These are phyloP conservation scores for Numida meleagris DNA, from an alignment of 2,113 vertebrate species.

Conservation along the genomic window DNA sequence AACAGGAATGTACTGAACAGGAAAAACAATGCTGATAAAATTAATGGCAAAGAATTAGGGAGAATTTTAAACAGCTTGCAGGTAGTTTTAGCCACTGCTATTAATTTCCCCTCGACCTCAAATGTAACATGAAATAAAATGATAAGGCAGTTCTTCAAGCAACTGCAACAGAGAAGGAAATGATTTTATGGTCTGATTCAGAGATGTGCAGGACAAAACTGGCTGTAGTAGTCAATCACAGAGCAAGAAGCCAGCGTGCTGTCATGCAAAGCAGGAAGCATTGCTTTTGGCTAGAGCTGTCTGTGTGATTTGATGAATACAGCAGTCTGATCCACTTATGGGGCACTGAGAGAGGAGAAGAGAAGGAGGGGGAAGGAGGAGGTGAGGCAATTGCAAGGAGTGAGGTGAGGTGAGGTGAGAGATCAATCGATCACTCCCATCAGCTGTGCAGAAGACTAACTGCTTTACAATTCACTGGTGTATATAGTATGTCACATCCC, in stretches of 20 bases:
- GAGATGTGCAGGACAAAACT: not conserved
- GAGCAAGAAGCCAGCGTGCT: not conserved
- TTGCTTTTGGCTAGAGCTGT: not conserved
- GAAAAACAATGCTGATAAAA: not conserved
- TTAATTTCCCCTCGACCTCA: not conserved
- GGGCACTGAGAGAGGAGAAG: not conserved
- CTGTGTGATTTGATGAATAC: not conserved
- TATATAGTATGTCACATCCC: not conserved
- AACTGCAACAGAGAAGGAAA: not conserved
- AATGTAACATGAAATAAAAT: not conserved
- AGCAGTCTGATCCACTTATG: not conserved
- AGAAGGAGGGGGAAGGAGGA: not conserved
- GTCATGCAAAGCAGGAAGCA: not conserved
- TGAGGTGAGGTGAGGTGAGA: not conserved
- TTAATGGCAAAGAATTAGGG: not conserved
- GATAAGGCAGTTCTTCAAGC: not conserved
- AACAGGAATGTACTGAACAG: not conserved
- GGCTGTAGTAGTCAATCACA: not conserved
- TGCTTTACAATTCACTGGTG: slow-evolving; percentile 53
- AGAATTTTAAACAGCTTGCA: slow-evolving; percentile 3
- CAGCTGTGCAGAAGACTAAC: slow-evolving; percentile 24
- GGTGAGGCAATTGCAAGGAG: not conserved
- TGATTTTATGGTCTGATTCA: not conserved
- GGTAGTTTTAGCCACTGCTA: not conserved
- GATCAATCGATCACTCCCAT: not conserved